These are phyloP conservation scores for Pheosia gnoma DNA, from an alignment of 2,888 invertebrate species.

Conservation along the genomic window DNA sequence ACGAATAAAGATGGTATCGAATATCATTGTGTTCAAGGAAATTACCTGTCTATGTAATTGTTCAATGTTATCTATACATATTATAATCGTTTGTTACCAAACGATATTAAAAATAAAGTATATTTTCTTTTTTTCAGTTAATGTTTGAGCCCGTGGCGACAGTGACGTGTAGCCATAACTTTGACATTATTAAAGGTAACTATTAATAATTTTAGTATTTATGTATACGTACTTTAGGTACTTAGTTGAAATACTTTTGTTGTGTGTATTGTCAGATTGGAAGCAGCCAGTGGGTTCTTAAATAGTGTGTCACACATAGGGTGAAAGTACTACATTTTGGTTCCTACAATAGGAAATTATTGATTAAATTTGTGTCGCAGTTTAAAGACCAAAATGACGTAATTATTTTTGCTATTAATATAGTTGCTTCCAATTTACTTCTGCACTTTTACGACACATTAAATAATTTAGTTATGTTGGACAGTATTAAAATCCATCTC, in stretches of 20 bases:
- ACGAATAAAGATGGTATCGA: neutral
- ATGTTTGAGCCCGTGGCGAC: conserved; percentile 64
- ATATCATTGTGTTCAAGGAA: neutral
- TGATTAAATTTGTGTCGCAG: neutral
- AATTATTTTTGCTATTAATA: conserved; percentile 2
- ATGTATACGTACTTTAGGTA: neutral
- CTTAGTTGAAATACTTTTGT: neutral
- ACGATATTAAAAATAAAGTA: neutral
- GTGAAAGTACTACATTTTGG: neutral
- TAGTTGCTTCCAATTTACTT: conserved; percentile 22
- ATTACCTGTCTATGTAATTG: neutral
- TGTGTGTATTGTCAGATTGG: neutral
- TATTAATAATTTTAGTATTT: conserved; percentile 4
- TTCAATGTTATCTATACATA: neutral
- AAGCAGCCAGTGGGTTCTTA: neutral
- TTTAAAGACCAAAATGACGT: conserved; percentile 34
- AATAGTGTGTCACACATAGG: neutral
- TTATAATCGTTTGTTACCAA: neutral
- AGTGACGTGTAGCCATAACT: conserved; percentile 45
- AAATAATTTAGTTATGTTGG: conserved; percentile 15
- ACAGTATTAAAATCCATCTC: neutral
- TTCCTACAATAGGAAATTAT: neutral
- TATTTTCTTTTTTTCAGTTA: conserved; percentile 61
- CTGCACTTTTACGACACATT: conserved; percentile 22
- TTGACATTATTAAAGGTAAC: conserved; percentile 55